Evolutionary conservation across 2,797 vertebrate genomes (phyloP).

Genomic region (Acrossocheilus fasciatus): DNA sequence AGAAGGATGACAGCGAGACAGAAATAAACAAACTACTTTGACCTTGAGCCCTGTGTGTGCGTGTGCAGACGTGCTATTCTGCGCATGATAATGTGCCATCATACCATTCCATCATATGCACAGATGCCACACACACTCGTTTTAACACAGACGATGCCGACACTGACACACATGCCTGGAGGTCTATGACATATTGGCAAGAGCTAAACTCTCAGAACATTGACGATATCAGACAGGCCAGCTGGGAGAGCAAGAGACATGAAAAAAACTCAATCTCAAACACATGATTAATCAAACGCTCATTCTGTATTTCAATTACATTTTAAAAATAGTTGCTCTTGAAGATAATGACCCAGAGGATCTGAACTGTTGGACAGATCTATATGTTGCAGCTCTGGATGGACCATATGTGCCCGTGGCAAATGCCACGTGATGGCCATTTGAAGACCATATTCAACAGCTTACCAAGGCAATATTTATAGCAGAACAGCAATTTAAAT

Average conservation of each 20-base stretch:
- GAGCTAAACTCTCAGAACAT: conserved; percentile 14
- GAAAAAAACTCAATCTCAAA: not conserved
- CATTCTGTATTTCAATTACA: not conserved
- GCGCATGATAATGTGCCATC: conserved; percentile 42
- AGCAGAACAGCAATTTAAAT: too few species aligned
- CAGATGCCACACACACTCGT: conserved; percentile 17
- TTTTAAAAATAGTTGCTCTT: conserved; percentile 16
- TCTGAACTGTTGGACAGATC: not conserved
- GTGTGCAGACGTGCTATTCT: conserved; percentile 34
- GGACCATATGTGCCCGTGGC: not conserved
- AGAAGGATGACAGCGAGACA: not conserved
- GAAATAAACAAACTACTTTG: conserved; percentile 45
- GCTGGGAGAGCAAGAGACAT: conserved; percentile 25
- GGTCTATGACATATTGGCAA: not conserved
- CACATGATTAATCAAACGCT: conserved; percentile 4
- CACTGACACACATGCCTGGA: conserved; percentile 17
- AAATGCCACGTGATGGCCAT: not conserved
- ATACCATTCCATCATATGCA: conserved; percentile 35
- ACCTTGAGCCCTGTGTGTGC: conserved; percentile 47
- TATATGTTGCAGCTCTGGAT: not conserved
- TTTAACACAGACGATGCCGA: not conserved
- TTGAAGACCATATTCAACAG: not conserved
- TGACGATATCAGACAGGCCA: not conserved
- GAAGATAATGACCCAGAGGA: not conserved
- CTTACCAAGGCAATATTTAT: too few species aligned